phyloP scores from a whole-genome alignment of 2,797 vertebrate species.

The Cossypha dichroa region DNA sequence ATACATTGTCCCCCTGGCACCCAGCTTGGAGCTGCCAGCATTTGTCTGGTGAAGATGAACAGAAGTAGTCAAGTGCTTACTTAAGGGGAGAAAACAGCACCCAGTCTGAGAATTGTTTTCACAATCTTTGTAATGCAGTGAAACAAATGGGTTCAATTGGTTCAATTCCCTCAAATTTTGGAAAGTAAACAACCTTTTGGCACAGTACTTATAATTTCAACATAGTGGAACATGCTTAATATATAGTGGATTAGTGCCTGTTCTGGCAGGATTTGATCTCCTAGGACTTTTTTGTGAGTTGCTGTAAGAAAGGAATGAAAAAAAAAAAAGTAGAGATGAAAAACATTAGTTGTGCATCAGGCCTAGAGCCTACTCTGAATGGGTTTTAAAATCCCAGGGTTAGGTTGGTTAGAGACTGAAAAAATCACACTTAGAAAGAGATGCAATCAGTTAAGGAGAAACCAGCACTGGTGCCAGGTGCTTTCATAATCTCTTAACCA shows the following conservation, averaged over 20 bases:
- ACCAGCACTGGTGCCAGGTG: not conserved
- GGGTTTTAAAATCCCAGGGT: slow-evolving; percentile 16
- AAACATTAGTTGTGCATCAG: not conserved
- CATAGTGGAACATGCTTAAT: not conserved
- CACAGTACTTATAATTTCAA: not conserved
- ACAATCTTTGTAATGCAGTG: slow-evolving; percentile 15
- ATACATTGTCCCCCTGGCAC: not conserved
- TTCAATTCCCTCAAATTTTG: slow-evolving; percentile 16
- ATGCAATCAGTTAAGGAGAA: slow-evolving; percentile 5
- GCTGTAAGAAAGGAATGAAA: not conserved
- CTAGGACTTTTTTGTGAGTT: slow-evolving; percentile 1
- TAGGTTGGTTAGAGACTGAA: not conserved
- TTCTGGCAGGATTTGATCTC: slow-evolving; percentile 53
- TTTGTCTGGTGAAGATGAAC: slow-evolving; percentile 5
- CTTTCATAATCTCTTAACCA: slow-evolving; percentile 6
- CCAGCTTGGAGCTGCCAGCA: not conserved
- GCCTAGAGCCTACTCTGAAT: not conserved
- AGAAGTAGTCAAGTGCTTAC: not conserved
- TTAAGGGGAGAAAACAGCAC: not conserved
- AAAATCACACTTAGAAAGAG: not conserved
- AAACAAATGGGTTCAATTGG: slow-evolving; percentile 52
- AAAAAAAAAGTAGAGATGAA: not conserved
- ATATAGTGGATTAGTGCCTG: slow-evolving; percentile 35
- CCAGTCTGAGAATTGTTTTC: not conserved
- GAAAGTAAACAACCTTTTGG: slow-evolving; percentile 37